Base-by-base conservation (phyloP, 2,888 invertebrate species). In the Gandaritis pyraliata region DNA sequence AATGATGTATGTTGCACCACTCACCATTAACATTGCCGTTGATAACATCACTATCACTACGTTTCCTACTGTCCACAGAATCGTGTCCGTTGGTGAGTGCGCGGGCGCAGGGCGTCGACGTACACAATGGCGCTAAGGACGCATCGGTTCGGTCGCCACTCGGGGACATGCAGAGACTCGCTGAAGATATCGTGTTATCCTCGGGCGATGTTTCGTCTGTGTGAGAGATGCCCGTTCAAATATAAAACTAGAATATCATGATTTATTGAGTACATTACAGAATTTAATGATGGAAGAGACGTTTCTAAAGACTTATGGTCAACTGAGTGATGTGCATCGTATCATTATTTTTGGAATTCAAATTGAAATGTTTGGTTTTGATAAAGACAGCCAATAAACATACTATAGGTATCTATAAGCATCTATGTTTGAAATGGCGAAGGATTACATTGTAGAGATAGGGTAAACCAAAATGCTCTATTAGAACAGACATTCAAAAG, bases 141-240 rank as follows among this genome's bases (percentile, higher is more conserved):
- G 83, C 83, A 23, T 85, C 84, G 39, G 86, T 76, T 36, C 72
- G 72, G 4, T 71, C 64, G 30, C 30, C 59, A 45, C 73, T 66
- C 0, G 90, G 90, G 3, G 91, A 91, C 84, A 90, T 83, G 72
- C 90, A 89, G 0, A 90, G 73, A 36, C 91, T 91, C 7, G 90
- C 90, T 0, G 90, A 88, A 0, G 91, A 91, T 7, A 89, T 77
- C 11, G 91, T 90, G 63, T 82, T 80, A 59, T 91, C 88, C 64
- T 86, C 88, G 15, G 81, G 81, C 0, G 89, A 86, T 29, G 75
- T 74, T 1, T 85, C 88, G 67, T 86, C 90, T 90, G 81, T 72
- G 13, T 29, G 65, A 36, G 16, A 47, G 13, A 63, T 29, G 11
- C 11, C 7, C 0, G 43, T 43, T 41, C 8, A 16, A 43, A 43